These are phyloP conservation scores for Zoanthus sociatus DNA, from an alignment of 92 coral and sea anemone species.

Conservation along the genomic window DNA sequence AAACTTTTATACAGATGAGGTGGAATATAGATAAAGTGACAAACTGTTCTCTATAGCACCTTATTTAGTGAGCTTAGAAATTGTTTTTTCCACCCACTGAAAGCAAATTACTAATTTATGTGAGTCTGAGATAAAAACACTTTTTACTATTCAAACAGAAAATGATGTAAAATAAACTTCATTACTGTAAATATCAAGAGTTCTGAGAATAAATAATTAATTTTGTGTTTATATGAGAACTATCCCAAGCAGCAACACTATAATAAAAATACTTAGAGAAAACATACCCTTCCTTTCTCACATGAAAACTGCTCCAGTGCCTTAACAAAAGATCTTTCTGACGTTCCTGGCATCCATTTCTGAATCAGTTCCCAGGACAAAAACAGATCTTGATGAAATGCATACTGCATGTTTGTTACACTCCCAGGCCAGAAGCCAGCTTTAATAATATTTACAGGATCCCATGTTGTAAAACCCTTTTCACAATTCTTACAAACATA, in stretches of 20 bases:
- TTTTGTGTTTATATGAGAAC: too few relatives aligned
- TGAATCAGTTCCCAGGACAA: constrained; percentile 29
- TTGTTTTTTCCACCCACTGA: not conserved
- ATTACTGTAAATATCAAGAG: not conserved
- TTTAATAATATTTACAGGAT: not conserved
- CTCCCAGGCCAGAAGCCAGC: constrained; percentile 27
- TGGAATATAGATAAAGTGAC: not conserved
- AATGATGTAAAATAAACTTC: not conserved
- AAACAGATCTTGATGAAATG: constrained; percentile 27
- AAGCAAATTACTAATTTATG: not conserved
- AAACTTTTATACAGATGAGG: not conserved
- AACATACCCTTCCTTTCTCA: constrained; percentile 24
- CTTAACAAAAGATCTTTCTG: constrained; percentile 25
- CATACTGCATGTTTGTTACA: constrained; percentile 1
- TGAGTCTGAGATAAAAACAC: not conserved
- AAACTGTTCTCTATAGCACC: not conserved
- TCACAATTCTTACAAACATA: not conserved
- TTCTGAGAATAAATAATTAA: too few relatives aligned
- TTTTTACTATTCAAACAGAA: not conserved
- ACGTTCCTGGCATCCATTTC: constrained; percentile 33
- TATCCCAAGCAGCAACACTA: too few relatives aligned
- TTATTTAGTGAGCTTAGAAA: not conserved
- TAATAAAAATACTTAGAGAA: too few relatives aligned
- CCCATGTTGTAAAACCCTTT: not conserved
- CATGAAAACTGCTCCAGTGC: constrained; percentile 16